A percentile compares a stretch with the other conserved stretches of the same genome.
These are phyloP conservation scores for Orussus abietinus DNA, from an alignment of 1,140 invertebrate genomes.

Conservation along the genomic window DNA sequence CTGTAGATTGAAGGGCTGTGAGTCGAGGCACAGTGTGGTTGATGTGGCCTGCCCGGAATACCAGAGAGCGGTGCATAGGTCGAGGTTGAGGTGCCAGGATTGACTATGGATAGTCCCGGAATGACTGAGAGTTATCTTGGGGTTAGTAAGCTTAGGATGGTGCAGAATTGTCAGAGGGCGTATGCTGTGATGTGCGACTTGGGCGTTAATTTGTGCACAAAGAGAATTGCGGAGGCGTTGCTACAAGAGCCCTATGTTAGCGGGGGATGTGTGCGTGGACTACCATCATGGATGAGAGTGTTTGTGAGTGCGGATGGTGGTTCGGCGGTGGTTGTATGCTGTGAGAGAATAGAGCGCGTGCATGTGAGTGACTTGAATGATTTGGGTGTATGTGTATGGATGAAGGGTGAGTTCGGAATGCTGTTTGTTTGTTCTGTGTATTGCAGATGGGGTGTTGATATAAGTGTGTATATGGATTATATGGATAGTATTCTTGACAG, in stretches of 20 bases:
- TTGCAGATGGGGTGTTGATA: too few relatives aligned
- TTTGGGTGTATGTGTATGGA: neutral
- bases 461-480: too few relatives aligned
- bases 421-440: too few relatives aligned
- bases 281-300: neutral
- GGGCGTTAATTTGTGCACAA: neutral
- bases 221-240: neutral
- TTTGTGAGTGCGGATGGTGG: neutral
- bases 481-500: too few relatives aligned
- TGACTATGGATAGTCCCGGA: too few relatives aligned
- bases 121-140: too few relatives aligned
- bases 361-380: neutral
- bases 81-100: too few relatives aligned
- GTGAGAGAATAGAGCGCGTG: neutral
- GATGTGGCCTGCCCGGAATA: too few relatives aligned
- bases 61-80: too few relatives aligned
- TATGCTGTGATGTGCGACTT: constrained; percentile 8
- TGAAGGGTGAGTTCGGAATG: neutral
- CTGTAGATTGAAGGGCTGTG: too few relatives aligned
- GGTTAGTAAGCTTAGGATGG: too few relatives aligned
- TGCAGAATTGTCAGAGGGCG: constrained; percentile 6
- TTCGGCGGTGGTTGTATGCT: neutral
- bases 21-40: too few relatives aligned
- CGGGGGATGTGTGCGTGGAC: neutral
- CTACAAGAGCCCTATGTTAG: constrained; percentile 4